Conservation (phyloP, 1,140 invertebrate species). For the Reticulitermes speratus region DNA sequence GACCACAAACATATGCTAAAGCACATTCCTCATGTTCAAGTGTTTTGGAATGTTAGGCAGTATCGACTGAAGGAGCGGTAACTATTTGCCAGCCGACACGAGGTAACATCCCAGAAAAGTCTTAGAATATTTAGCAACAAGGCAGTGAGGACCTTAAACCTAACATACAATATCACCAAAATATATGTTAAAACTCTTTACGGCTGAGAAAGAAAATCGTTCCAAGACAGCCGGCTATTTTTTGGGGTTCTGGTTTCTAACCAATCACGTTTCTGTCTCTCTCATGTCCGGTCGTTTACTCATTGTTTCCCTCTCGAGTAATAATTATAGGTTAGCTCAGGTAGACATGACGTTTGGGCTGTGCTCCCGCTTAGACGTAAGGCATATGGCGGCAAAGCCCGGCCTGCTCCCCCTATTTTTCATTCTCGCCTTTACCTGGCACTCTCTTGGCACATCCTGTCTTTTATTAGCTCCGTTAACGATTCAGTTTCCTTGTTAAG, state of each 20-base stretch:
- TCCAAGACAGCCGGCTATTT: background rate
- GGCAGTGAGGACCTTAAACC: background rate
- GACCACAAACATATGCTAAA: no score
- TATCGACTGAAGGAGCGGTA: no score
- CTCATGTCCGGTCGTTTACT: background rate
- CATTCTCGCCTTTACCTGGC: background rate
- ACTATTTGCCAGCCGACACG: no score
- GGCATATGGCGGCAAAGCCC: background rate
- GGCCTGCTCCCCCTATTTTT: background rate
- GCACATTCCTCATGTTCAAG: no score
- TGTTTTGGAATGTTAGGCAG: no score
- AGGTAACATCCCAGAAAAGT: no score
- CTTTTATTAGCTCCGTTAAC: background rate
- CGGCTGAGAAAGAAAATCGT: background rate
- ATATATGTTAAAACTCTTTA: slow-evolving; percentile 24
- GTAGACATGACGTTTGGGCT: background rate
- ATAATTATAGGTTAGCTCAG: background rate
- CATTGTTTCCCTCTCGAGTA: background rate
- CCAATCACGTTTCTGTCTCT: background rate
- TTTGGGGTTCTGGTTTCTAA: background rate
- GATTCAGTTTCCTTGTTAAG: no score
- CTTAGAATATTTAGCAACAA: no score
- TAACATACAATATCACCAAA: background rate
- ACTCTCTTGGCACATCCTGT: background rate
- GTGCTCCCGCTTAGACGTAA: background rate